Conservation (phyloP, 2,797 vertebrate genomes). For the Coreius guichenoti region DNA sequence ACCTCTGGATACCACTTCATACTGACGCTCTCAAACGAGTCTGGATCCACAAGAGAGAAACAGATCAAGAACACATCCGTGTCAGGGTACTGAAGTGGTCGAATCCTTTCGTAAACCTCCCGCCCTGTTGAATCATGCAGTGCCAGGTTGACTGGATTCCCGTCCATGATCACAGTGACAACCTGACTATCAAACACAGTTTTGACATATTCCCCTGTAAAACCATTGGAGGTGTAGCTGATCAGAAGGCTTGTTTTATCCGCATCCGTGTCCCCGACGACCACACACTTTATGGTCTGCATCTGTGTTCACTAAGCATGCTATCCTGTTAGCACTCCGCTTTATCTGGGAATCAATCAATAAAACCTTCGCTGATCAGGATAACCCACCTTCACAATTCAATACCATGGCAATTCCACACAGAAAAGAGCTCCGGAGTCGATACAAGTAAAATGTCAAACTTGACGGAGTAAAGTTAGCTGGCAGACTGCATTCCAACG, state of each 20-base stretch:
- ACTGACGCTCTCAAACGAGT: background rate
- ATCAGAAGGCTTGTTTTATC: background rate
- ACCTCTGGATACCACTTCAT: background rate
- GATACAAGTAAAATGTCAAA: too few species aligned
- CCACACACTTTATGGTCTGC: background rate
- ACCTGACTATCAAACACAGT: background rate
- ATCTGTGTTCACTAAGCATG: background rate
- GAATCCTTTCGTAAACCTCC: background rate
- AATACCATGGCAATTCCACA: background rate
- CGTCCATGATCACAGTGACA: background rate
- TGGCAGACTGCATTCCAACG: too few species aligned
- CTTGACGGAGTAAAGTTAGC: too few species aligned
- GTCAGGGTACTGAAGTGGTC: background rate
- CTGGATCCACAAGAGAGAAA: background rate
- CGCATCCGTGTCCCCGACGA: background rate
- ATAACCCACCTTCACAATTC: constrained; percentile 46
- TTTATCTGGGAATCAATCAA: background rate
- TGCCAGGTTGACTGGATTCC: background rate
- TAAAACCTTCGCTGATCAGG: constrained; percentile 5
- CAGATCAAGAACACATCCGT: background rate
- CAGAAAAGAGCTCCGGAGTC: background rate
- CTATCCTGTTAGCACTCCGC: background rate
- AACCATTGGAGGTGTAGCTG: background rate
- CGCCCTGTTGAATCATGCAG: background rate
- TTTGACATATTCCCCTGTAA: too few species aligned